These are phyloP conservation scores for Antidorcas marsupialis DNA, from an alignment of 2,113 vertebrate species.

Conservation along the genomic window DNA sequence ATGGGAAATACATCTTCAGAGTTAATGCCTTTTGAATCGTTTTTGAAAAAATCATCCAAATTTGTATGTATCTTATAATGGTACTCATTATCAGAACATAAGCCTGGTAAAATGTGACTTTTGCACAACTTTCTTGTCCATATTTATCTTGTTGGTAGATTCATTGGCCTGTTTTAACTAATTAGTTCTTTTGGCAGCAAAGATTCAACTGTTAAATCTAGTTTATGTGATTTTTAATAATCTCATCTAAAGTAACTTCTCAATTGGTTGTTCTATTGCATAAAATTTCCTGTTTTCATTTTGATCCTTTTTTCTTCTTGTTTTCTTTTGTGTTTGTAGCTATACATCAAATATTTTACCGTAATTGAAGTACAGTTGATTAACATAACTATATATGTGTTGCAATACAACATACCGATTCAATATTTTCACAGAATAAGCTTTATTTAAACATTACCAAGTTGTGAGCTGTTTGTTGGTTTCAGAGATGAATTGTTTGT, in stretches of 20 bases:
- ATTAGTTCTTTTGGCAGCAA: not conserved
- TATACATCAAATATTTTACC: not conserved
- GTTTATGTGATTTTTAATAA: not conserved
- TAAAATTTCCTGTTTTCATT: not conserved
- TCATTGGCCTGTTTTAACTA: not conserved
- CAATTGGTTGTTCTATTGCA: not conserved
- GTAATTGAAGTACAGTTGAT: not conserved
- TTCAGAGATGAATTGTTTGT: not conserved
- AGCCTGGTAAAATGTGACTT: not conserved
- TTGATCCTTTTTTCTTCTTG: not conserved
- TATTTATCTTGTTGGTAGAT: not conserved
- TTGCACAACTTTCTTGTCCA: not conserved
- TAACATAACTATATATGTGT: not conserved
- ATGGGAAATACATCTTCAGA: not conserved
- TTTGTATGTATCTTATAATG: not conserved
- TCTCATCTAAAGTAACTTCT: not conserved
- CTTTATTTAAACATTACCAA: not conserved
- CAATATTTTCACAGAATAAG: not conserved
- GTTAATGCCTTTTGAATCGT: not conserved
- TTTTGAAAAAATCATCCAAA: not conserved
- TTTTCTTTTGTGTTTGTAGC: not conserved
- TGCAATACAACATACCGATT: not conserved
- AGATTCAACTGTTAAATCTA: not conserved
- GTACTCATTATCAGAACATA: not conserved
- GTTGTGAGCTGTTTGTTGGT: not conserved